Evolutionary conservation across 2,113 vertebrate species (phyloP), one percentile per base, ranked within the genome.

Genomic region (Argyrosomus japonicus): DNA sequence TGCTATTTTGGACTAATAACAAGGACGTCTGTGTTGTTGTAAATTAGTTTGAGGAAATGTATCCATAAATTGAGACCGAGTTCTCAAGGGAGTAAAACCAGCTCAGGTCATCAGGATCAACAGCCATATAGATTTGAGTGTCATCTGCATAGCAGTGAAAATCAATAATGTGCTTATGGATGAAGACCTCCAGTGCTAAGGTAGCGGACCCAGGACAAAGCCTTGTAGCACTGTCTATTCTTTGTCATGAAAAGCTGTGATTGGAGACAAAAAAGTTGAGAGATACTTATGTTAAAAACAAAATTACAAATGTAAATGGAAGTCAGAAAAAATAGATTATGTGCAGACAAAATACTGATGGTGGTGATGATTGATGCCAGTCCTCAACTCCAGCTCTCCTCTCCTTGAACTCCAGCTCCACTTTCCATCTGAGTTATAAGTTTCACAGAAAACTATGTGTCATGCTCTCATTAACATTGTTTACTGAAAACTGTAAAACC

Each of bases 71-170:
- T 53, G 11, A 53, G 47, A 51, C 11, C 3, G 2, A 14, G 50
- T 54, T n/a, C 21, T 40, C 6, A 40, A 15, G 19, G 13, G 13
- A 70, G 19, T 9, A 43, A 63, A 54, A 5, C 43, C 2, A 17
- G 19, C 15, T 70, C 23, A 57, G 47, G 63, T 17, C 13, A 65
- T 11, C 11, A 25, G 19, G n/a, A 48, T 32, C 23, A 58, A 57
- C 19, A 58, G 14, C 54, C 47, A 3, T 53, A 43, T 23, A 81
- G 11, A 79, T 21, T 21, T 23, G 4, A 21, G 1, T 64, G n/a
- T 83, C 68, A 83, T 80, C 57, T 82, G 82, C 47, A 70, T 75
- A 81, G n/a, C 5, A n/a, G 63, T 8, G 0, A 50, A 58, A 40
- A 23, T 56, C 4, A 43, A 25, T 43, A 58, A 4, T 62, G 50